Base-by-base conservation (phyloP, 2,888 invertebrate species). In the Apomyelois bistriatella region DNA sequence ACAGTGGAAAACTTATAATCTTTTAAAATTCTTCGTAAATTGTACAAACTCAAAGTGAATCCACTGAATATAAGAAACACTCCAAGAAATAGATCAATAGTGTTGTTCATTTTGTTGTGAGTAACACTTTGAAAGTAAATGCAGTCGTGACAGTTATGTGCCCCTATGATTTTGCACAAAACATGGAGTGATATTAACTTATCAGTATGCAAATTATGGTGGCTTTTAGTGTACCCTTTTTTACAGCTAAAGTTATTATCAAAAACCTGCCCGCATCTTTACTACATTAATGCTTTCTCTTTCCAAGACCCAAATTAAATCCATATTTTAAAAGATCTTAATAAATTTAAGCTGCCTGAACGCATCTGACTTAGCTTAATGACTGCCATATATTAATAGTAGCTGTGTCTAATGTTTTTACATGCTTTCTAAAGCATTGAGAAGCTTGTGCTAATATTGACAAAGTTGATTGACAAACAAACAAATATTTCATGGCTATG, bases 181-280 rank as follows among this genome's bases (percentile, higher is more conserved):
- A 47, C 55, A 58, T 62, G 71, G 75, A 75, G 75, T 54, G 56
- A 37, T 16, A 52, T 15, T 59, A 22, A 55, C 43, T 66, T 76
- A 77, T 72, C 74, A 55, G 10, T 70, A 77, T 83, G 82, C 77
- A 78, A 87, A 86, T 76, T 73, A 89, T 88, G 65, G 73, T 85
- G 89, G 87, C 60, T 78, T 72, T 54, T 62, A 60, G 60, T 58
- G 5, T 47, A 55, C 52, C 47, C 22, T 8, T 52, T n/a, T 48
- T 43, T 55, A 37, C 32, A 52, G 56, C 52, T 38, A 40, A 8
- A 16, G 17, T 1, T 43, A 8, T 28, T 17, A n/a, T 48, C 16
- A 36, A n/a, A 36, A 36, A 1, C 7, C 22, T 22, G 22, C 22
- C 5, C 22, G 5, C 22, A n/a, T n/a, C n/a, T n/a, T n/a, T n/a